phyloP scores from a whole-genome alignment of 2,797 vertebrate species.

The Paguma larvata region DNA sequence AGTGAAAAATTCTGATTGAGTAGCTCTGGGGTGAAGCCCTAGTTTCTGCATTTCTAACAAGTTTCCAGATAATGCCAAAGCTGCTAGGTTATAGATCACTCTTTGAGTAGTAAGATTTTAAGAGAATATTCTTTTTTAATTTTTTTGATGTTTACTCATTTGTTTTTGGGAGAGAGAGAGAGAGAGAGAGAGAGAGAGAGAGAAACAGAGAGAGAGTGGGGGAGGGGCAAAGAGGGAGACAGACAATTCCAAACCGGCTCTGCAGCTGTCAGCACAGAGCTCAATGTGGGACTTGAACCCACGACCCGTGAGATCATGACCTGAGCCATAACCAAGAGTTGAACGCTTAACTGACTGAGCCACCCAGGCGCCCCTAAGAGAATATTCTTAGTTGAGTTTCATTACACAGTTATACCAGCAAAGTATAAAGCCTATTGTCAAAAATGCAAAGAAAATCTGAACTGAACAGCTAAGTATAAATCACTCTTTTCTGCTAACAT shows the following conservation, averaged over 20 bases:
- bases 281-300: no score
- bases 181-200: no score
- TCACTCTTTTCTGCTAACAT: constrained; percentile 68
- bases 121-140: not conserved
- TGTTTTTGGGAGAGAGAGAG: no score
- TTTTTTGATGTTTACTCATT: no score
- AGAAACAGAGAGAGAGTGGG: no score
- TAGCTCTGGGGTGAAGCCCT: not conserved
- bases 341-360: no score
- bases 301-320: no score
- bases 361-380: not conserved
- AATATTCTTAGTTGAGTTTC: constrained; percentile 20
- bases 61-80: not conserved
- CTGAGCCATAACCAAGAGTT: no score
- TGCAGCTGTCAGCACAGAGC: no score
- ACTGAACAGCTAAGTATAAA: constrained; percentile 48
- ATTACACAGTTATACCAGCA: not conserved
- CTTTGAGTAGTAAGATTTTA: not conserved
- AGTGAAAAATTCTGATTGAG: constrained; percentile 12
- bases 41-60: not conserved
- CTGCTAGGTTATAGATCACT: not conserved
- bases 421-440: constrained; percentile 36
- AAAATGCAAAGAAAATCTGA: constrained; percentile 54
- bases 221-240: no score
- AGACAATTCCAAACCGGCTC: no score